Percentiles rank a stretch among this genome's conserved stretches.
Evolutionary conservation across 2,888 invertebrate genomes (phyloP).

Genomic region (Scaptomyza tumidula): DNA sequence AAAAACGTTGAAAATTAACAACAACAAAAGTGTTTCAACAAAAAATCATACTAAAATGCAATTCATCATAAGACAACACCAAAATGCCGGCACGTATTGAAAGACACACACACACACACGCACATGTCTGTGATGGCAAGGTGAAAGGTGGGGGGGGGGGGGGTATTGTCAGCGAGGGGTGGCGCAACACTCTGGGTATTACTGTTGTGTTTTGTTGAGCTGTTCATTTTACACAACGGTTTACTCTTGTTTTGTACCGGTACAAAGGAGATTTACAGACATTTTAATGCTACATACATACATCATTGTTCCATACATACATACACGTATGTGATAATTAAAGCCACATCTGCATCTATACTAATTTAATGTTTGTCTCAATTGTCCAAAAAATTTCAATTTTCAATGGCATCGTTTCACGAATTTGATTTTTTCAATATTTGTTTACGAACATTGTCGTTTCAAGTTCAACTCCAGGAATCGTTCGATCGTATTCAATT

Average conservation of each 20-base stretch:
- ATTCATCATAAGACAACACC: constrained; percentile 48
- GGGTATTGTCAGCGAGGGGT: neutral
- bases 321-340: too few relatives aligned
- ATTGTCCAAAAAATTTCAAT: neutral
- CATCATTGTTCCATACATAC: neutral
- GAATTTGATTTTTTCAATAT: neutral
- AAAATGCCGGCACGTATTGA: constrained; percentile 46
- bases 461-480: constrained; percentile 3
- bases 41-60: constrained; percentile 18
- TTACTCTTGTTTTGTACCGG: constrained; percentile 15
- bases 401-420: neutral
- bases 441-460: neutral
- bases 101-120: neutral
- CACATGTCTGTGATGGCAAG: neutral
- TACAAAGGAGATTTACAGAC: neutral
- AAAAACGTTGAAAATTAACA: constrained; percentile 6
- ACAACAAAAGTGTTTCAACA: constrained; percentile 27
- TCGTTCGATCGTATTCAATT: neutral
- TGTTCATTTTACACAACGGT: constrained; percentile 50
- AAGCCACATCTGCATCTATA: too few relatives aligned
- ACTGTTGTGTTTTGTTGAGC: constrained; percentile 36
- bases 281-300: constrained; percentile 8
- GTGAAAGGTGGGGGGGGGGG: neutral
- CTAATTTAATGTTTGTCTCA: neutral
- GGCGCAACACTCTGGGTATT: constrained; percentile 34